Evolutionary conservation across 2,888 invertebrate genomes (phyloP).

Genomic region (Protonemura montana): DNA sequence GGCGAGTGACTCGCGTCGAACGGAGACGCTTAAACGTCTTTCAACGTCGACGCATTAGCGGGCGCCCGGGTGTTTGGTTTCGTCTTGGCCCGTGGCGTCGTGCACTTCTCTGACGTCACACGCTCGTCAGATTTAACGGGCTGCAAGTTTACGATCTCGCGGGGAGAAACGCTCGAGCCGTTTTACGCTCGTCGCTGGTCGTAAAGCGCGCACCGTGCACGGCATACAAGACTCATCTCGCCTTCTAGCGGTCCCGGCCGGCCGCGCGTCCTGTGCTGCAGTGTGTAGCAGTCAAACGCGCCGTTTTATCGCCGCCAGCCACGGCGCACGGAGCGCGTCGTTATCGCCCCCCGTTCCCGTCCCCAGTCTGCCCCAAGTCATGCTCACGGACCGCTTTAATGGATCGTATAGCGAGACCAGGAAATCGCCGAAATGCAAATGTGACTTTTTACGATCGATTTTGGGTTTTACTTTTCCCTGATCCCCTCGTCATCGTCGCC

Average conservation of each 20-base stretch:
- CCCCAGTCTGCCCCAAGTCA: not conserved
- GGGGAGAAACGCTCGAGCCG: not conserved
- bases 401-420: not conserved
- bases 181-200: not conserved
- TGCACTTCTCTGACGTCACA: not conserved
- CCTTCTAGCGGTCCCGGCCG: too few relatives aligned
- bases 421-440: not conserved
- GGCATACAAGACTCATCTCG: too few relatives aligned
- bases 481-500: not conserved
- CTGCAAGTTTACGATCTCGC: not conserved
- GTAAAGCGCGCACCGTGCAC: not conserved
- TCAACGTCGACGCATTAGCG: not conserved
- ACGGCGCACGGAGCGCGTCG: not conserved
- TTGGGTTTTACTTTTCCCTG: not conserved
- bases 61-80: too few relatives aligned
- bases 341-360: not conserved
- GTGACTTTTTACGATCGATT: not conserved
- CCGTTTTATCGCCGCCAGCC: not conserved
- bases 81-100: not conserved
- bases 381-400: not conserved
- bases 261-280: too few relatives aligned
- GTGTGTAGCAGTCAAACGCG: not conserved
- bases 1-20: not conserved
- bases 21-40: not conserved
- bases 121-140: conserved; percentile 5